phyloP scores from a whole-genome alignment of 2,888 invertebrate genomes.

The Orchesellides sinensis region DNA sequence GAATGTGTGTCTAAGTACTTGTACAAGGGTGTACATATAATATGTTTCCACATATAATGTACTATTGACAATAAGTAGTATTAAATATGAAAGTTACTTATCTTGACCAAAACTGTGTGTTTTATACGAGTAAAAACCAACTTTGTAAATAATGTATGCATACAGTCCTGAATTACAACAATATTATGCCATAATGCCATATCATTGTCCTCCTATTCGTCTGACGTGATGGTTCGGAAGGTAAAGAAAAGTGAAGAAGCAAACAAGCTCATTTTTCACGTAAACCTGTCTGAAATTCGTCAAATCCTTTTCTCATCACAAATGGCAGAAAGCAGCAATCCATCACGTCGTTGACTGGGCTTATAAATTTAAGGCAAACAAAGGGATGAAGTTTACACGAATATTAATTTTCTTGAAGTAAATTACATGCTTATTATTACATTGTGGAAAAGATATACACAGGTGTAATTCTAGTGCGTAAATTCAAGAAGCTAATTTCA shows the following conservation, averaged over 20 bases:
- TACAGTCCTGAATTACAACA: conserved; percentile 34
- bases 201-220: too few species aligned
- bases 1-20: too few species aligned
- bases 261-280: conserved; percentile 53
- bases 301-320: conserved; percentile 58
- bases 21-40: too few species aligned
- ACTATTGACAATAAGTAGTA: too few species aligned
- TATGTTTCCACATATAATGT: too few species aligned
- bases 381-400: conserved; percentile 47
- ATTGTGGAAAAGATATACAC: too few species aligned
- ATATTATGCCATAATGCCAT: conserved; percentile 23
- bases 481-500: conserved; percentile 39
- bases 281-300: conserved; percentile 62
- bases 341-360: conserved; percentile 57
- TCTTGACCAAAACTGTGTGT: too few species aligned
- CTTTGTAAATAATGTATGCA: conserved; percentile 7
- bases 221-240: background rate
- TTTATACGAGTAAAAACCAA: too few species aligned
- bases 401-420: conserved; percentile 53
- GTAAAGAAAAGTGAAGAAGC: conserved; percentile 24
- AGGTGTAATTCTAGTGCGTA: conserved; percentile 35
- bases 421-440: conserved; percentile 37
- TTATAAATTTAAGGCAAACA: conserved; percentile 40
- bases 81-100: too few species aligned
- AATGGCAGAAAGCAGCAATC: conserved; percentile 54